Conservation (phyloP, 2,888 invertebrate species). For the Ectemnius lituratus region DNA sequence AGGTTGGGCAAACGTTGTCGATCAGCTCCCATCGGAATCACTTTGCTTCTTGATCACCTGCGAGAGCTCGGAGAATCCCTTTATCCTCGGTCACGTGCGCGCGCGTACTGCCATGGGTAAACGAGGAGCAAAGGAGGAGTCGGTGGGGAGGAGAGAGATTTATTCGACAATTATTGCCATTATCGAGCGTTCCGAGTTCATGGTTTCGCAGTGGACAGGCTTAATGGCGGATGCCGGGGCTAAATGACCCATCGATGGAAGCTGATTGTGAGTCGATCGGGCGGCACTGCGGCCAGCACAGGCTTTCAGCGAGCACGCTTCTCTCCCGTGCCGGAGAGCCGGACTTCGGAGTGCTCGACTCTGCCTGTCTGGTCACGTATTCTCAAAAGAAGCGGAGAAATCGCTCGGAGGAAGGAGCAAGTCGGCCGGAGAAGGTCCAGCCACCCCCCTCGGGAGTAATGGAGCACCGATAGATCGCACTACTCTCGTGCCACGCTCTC, state of each 20-base stretch:
- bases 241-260: slow-evolving; percentile 30
- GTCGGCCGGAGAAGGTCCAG: slow-evolving; percentile 27
- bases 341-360: slow-evolving; percentile 1
- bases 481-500: slow-evolving; percentile 35
- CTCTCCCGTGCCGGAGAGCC: not conserved
- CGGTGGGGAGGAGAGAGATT: not conserved
- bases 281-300: not conserved
- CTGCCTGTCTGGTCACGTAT: slow-evolving; percentile 44
- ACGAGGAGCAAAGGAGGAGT: slow-evolving; percentile 5
- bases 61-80: not conserved
- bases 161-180: slow-evolving; percentile 14
- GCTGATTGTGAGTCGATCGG: slow-evolving; percentile 7
- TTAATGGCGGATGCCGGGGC: slow-evolving; percentile 26
- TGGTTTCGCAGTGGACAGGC: slow-evolving; percentile 12
- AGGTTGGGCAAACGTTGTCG: not conserved
- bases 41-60: slow-evolving; percentile 9
- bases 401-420: not conserved
- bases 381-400: slow-evolving; percentile 21
- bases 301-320: slow-evolving; percentile 17
- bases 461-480: slow-evolving; percentile 56
- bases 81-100: slow-evolving; percentile 12
- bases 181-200: not conserved
- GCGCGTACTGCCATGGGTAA: not conserved
- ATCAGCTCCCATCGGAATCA: slow-evolving; percentile 4
- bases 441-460: slow-evolving; percentile 53